Evolutionary conservation across 2,888 invertebrate species (phyloP).

Genomic region (Tetranychus truncatus): DNA sequence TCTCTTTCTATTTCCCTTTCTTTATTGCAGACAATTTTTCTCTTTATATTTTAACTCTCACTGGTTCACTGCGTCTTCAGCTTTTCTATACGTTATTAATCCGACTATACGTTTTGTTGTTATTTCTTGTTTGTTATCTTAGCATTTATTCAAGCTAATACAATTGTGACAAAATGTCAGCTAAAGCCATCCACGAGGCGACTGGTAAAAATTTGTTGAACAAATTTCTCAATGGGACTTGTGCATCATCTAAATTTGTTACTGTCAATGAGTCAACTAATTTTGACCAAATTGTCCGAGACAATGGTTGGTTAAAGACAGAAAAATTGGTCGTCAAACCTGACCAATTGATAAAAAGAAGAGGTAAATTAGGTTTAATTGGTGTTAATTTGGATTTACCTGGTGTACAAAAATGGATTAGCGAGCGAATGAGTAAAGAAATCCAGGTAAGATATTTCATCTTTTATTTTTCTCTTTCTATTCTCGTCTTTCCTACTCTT

Average conservation of each 20-base stretch:
- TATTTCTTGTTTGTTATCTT: background rate
- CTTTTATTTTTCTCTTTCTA: slow-evolving; percentile 11
- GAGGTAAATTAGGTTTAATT: slow-evolving; percentile 90
- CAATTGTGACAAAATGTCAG: slow-evolving; percentile 51
- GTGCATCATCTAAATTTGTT: slow-evolving; percentile 59
- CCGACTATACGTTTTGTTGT: background rate
- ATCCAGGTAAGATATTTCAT: slow-evolving; percentile 41
- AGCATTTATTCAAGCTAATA: background rate
- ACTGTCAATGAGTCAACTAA: slow-evolving; percentile 55
- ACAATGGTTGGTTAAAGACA: slow-evolving; percentile 59
- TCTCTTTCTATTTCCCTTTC: too few relatives aligned
- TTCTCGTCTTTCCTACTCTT: background rate
- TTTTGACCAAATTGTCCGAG: slow-evolving; percentile 45
- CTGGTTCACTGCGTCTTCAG: too few relatives aligned
- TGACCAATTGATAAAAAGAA: slow-evolving; percentile 91
- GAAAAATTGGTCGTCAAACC: slow-evolving; percentile 84
- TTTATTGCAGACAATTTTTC: too few relatives aligned
- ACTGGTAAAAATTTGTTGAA: slow-evolving; percentile 75
- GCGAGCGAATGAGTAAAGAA: slow-evolving; percentile 60
- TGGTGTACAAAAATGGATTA: slow-evolving; percentile 66
- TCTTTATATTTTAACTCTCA: too few relatives aligned
- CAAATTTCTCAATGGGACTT: slow-evolving; percentile 50
- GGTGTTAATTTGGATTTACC: slow-evolving; percentile 70
- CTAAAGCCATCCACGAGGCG: slow-evolving; percentile 86
- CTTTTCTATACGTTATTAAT: too few relatives aligned